Evolutionary conservation across 2,113 vertebrate genomes (phyloP).

Genomic region (Sinocyclocheilus anophthalmus): DNA sequence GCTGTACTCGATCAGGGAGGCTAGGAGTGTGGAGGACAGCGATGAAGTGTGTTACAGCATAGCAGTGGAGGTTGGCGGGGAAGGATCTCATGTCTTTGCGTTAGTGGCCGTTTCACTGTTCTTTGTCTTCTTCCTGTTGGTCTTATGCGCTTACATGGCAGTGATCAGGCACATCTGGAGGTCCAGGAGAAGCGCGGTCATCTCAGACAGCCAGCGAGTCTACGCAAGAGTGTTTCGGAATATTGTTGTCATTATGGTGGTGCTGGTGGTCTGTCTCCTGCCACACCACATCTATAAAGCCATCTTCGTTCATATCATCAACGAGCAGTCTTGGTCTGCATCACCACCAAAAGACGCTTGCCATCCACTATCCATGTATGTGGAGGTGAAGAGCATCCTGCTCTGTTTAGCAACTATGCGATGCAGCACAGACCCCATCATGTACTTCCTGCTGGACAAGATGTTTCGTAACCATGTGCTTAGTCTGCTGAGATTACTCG

Average conservation of each 20-base stretch:
- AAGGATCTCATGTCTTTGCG: constrained; percentile 35
- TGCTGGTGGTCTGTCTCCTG: constrained; percentile 69
- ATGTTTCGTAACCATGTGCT: constrained; percentile 59
- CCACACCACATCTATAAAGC: constrained; percentile 70
- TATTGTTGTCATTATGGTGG: constrained; percentile 69
- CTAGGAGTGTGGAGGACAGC: accelerated
- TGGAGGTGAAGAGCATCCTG: constrained; percentile 73
- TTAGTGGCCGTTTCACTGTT: constrained; percentile 51
- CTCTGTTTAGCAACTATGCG: constrained; percentile 64
- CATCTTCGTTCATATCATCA: constrained; percentile 59
- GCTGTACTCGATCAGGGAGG: constrained; percentile 59
- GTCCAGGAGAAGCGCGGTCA: constrained; percentile 39
- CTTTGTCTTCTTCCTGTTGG: constrained; percentile 67
- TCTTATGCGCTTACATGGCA: constrained; percentile 63
- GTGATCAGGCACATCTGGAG: constrained; percentile 64
- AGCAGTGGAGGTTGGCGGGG: constrained; percentile 71
- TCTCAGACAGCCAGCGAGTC: constrained; percentile 54
- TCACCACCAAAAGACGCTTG: constrained; percentile 17
- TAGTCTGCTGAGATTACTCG: constrained; percentile 42
- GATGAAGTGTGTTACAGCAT: constrained; percentile 72
- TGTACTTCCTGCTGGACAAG: constrained; percentile 72
- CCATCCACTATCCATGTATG: constrained; percentile 62
- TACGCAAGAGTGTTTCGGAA: constrained; percentile 66
- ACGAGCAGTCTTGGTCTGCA: neutral
- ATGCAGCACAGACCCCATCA: constrained; percentile 65